phyloP scores from a whole-genome alignment of 2,888 invertebrate species.

The Rotaria sp. region DNA sequence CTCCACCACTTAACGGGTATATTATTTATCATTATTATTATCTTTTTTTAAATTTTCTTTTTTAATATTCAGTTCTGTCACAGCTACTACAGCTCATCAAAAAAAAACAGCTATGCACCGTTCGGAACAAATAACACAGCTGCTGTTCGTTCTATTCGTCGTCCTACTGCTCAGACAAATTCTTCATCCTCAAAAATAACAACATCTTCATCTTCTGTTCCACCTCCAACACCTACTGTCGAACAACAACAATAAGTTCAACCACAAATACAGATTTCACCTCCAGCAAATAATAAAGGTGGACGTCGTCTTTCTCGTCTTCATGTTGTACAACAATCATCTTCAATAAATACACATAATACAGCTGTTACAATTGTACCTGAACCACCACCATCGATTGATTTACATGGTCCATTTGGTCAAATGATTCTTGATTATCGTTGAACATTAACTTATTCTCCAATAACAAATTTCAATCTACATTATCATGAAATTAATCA shows the following conservation, averaged over 20 bases:
- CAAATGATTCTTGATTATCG: slow-evolving; percentile 27
- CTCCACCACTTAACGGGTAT: neutral
- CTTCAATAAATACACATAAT: neutral
- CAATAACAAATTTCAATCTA: slow-evolving; percentile 29
- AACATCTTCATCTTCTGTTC: neutral
- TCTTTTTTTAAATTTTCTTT: neutral
- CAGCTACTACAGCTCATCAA: neutral
- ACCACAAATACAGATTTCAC: neutral
- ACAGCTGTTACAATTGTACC: neutral
- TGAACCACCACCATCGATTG: neutral
- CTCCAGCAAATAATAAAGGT: neutral
- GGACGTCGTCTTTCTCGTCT: slow-evolving; percentile 3
- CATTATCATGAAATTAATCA: slow-evolving; percentile 55
- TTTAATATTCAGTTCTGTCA: neutral
- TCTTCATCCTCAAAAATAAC: neutral
- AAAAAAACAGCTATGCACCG: neutral
- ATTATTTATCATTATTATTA: neutral
- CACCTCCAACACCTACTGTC: neutral
- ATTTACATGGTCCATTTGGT: neutral
- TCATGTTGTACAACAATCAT: slow-evolving; percentile 22
- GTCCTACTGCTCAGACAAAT: neutral
- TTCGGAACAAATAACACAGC: neutral
- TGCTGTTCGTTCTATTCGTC: slow-evolving; percentile 5
- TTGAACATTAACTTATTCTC: slow-evolving; percentile 29
- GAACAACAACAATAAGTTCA: neutral